phyloP scores from a whole-genome alignment of 2,888 invertebrate genomes.

The Cephonodes hylas region DNA sequence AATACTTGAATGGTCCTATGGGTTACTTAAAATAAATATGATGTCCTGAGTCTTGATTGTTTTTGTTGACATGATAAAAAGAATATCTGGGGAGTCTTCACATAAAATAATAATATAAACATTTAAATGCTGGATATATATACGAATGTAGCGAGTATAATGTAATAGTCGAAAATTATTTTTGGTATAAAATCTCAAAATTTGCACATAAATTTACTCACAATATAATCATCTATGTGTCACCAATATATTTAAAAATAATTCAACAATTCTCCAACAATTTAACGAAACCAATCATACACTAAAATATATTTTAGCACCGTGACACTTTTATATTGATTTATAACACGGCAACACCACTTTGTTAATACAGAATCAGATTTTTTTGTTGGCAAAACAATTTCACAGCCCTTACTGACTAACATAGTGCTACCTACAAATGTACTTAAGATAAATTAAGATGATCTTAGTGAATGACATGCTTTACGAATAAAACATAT shows the following conservation, averaged over 20 bases:
- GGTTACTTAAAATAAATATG: too few species aligned
- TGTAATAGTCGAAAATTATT: background rate
- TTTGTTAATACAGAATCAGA: background rate
- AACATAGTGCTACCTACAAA: slow-evolving; percentile 40
- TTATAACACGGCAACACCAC: background rate
- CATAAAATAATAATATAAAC: background rate
- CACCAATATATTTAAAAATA: background rate
- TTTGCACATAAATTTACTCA: background rate
- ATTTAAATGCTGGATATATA: background rate
- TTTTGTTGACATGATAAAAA: background rate
- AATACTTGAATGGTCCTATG: too few species aligned
- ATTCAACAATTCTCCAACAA: background rate
- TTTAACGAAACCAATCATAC: background rate
- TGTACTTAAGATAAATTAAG: slow-evolving; percentile 36
- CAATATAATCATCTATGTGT: background rate
- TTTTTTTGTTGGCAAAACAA: background rate
- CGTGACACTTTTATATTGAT: background rate
- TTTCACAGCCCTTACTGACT: slow-evolving; percentile 67
- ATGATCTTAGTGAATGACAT: slow-evolving; percentile 29
- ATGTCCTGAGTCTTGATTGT: background rate
- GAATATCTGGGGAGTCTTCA: background rate
- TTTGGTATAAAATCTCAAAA: background rate
- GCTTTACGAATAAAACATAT: background rate
- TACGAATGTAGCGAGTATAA: background rate
- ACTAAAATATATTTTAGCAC: slow-evolving; percentile 1